phyloP scores from a whole-genome alignment of 2,797 vertebrate genomes.

The Pangasius krempfi region DNA sequence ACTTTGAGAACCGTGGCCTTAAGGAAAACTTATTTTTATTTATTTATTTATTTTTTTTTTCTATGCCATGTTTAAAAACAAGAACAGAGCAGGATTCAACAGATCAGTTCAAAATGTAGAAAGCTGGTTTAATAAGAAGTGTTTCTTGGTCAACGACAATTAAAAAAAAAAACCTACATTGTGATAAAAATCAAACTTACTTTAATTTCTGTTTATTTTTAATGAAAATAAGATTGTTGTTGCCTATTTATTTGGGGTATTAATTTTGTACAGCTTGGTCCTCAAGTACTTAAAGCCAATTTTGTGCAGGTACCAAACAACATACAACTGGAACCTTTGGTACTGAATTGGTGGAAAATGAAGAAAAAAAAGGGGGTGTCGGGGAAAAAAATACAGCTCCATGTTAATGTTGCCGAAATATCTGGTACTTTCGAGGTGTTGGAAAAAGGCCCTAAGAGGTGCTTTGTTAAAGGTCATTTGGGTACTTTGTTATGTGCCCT shows the following conservation, averaged over 20 bases:
- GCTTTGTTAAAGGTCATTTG: background rate
- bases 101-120: background rate
- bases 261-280: background rate
- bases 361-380: too few relatives aligned
- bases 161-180: background rate
- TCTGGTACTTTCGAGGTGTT: background rate
- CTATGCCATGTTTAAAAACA: background rate
- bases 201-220: background rate
- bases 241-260: background rate
- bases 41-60: background rate
- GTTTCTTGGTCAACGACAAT: background rate
- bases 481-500: background rate
- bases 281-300: background rate
- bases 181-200: background rate
- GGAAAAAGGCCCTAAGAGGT: background rate
- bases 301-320: background rate
- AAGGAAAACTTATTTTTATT: background rate
- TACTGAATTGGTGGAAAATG: background rate
- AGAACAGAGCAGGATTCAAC: background rate
- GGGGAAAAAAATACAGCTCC: background rate
- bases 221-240: background rate
- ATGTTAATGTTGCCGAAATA: background rate
- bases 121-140: background rate
- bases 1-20: background rate
- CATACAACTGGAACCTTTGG: background rate